Base-by-base conservation (phyloP, 2,113 vertebrate genomes). In the Sapayoa aenigma region DNA sequence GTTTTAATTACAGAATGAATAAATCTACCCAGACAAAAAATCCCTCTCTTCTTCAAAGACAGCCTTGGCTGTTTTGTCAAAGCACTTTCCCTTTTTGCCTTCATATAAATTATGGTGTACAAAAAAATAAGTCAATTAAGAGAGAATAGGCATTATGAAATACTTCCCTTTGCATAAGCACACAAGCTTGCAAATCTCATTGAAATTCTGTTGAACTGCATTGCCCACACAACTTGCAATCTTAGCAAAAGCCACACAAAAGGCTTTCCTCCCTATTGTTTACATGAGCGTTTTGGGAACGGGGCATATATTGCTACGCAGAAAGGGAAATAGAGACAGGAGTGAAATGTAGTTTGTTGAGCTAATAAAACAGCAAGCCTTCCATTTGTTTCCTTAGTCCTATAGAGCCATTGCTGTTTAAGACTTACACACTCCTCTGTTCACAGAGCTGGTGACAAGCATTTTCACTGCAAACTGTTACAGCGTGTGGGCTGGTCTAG, bases 361-460 rank as follows among this genome's bases (percentile, higher is more conserved):
- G 65, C 87, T 87, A 74, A 90, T 93, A 77, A 93, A 94, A 74
- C 65, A 90, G 93, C 75, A 93, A 97, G 88, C 19, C 56, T 78
- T 78, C 69, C 69, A 60, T 74, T 93, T 93, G 89, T 94, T 94
- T 89, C 91, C 86, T 81, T 56, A 81, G 78, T 83, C 79, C 84
- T 80, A 37, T 31, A 76, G 80, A 96, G 83, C 49, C 66, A 9
- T 62, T 89, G 59, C 72, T 93, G 76, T 79, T 80, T 47, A 24
- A 77, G 69, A 23, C 76, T 78, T 44, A 15, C 44, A 41, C 0
- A 0, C 28, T 78, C 35, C 33, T 5, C 75, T 46, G 47, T n/a
- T 46, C 53, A 3, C 27, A 33, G 67, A 77, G 72, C 74, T 63
- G 67, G 89, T 92, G 87, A 87, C 78, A 88, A 77, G 55, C 31